Evolutionary conservation across 2,888 invertebrate species (phyloP), one percentile per base, ranked within the genome.

Genomic region (Phengaris alcon): DNA sequence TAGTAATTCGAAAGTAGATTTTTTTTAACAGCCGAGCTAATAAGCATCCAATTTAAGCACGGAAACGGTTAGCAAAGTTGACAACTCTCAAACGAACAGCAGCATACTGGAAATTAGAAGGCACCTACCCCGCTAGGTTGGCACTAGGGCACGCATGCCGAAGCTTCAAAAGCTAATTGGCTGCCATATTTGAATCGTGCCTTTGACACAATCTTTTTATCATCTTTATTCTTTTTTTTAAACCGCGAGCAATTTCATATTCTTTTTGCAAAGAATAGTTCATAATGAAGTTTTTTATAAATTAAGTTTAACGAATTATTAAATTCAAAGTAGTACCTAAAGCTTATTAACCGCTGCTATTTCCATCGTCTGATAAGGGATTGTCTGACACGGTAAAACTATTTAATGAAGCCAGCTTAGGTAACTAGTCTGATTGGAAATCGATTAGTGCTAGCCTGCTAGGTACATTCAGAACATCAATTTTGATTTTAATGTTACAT

Each of bases 161-260:
- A 22, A 59, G 22, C 22, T 59, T 59, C 59, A 59, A 59, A 59
- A 59, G 59, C 59, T 59, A 59, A 59, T 59, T 59, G 59, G 59
- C 22, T 22, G 59, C 59, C 22, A 15, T 22, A 59, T 59, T 59
- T 59, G 59, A 59, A 59, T 59, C 59, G 59, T 22, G 22, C 9
- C 59, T 22, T 59, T 10, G 8, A 22, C 15, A 9, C 59, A 9
- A 59, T 22, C 59, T 59, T 22, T 59, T 59, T 59, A 48, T 59
- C 10, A 22, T 57, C 15, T 15, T 15, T 57, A 57, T 15, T 57
- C n/a, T 22, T 22, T 15, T 10, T 7, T 48, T 48, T 48, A 59
- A 59, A 59, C 22, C 22, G 22, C 59, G 15, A 59, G 59, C 59
- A 59, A 59, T 59, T 22, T 22, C 3, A 59, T 9, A 59, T 59